phyloP scores from a whole-genome alignment of 1,140 invertebrate species.

The Danaus melanippus region DNA sequence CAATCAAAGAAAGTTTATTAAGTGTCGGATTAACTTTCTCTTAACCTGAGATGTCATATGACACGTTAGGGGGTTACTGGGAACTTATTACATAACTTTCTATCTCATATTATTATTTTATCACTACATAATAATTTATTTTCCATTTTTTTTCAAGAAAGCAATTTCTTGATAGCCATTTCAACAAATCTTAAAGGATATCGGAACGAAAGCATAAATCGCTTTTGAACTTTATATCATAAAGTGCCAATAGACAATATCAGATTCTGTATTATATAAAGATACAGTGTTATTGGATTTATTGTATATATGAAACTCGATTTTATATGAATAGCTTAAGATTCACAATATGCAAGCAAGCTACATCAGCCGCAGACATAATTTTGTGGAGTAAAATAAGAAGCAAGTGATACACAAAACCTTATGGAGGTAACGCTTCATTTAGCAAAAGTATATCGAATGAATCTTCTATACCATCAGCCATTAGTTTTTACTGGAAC shows the following conservation, averaged over 20 bases:
- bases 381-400: constrained; percentile 23
- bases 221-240: constrained; percentile 38
- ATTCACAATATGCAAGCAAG: constrained; percentile 20
- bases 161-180: neutral
- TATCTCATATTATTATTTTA: constrained; percentile 8
- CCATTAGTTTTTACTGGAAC: constrained; percentile 41
- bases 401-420: constrained; percentile 48
- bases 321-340: constrained; percentile 16
- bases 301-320: too few species aligned
- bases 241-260: constrained; percentile 47
- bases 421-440: constrained; percentile 56
- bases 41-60: constrained; percentile 40
- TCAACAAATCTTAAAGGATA: constrained; percentile 16
- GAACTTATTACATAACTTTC: constrained; percentile 10
- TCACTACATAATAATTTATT: too few species aligned
- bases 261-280: constrained; percentile 27
- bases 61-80: constrained; percentile 20
- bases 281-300: too few species aligned
- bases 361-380: constrained; percentile 8
- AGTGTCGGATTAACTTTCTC: constrained; percentile 53
- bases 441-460: constrained; percentile 68
- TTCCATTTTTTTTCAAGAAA: too few species aligned
- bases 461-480: constrained; percentile 51
- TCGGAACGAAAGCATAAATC: constrained; percentile 50
- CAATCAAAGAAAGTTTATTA: constrained; percentile 53